Percentiles rank a stretch among this genome's conserved stretches.
Evolutionary conservation across 2,888 invertebrate genomes (phyloP).

Genomic region (Drosophila colorata): DNA sequence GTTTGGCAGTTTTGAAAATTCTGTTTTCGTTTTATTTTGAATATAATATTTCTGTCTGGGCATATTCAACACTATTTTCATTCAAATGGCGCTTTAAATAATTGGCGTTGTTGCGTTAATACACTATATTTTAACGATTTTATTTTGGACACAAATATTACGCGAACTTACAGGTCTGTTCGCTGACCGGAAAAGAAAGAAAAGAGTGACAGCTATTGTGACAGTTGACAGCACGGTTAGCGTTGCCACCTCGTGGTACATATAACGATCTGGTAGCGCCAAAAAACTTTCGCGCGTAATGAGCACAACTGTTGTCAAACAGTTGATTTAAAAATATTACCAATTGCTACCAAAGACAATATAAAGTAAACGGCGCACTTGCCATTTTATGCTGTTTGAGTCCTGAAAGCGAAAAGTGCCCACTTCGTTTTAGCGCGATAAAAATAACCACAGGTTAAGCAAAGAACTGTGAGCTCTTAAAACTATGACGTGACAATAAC

Average conservation of each 20-base stretch:
- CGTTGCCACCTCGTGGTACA: slow-evolving; percentile 38
- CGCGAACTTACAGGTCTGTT: slow-evolving; percentile 84
- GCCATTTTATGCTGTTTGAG: too few species aligned
- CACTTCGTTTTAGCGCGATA: too few species aligned
- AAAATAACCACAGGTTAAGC: too few species aligned
- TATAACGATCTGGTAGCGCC: slow-evolving; percentile 18
- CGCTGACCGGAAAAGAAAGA: slow-evolving; percentile 85
- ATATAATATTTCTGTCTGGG: slow-evolving; percentile 29
- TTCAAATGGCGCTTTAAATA: slow-evolving; percentile 14
- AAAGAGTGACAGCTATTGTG: slow-evolving; percentile 74
- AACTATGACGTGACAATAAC: too few species aligned
- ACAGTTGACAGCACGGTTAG: slow-evolving; percentile 52
- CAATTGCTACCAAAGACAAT: too few species aligned
- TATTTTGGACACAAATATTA: slow-evolving; percentile 48
- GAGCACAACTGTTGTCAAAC: slow-evolving; percentile 10
- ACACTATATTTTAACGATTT: slow-evolving; percentile 68
- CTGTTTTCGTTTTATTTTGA: neutral
- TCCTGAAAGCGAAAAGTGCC: too few species aligned
- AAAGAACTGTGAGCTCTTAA: too few species aligned
- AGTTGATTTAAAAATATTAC: slow-evolving; percentile 5
- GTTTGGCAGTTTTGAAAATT: slow-evolving; percentile 34
- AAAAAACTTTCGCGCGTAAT: neutral
- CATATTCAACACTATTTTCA: slow-evolving; percentile 19
- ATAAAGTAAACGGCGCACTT: too few species aligned
- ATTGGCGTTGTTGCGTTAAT: slow-evolving; percentile 50